Evolutionary conservation across 2,888 invertebrate genomes (phyloP), one percentile per base, ranked within the genome.

Genomic region (Crossocerus cetratus): DNA sequence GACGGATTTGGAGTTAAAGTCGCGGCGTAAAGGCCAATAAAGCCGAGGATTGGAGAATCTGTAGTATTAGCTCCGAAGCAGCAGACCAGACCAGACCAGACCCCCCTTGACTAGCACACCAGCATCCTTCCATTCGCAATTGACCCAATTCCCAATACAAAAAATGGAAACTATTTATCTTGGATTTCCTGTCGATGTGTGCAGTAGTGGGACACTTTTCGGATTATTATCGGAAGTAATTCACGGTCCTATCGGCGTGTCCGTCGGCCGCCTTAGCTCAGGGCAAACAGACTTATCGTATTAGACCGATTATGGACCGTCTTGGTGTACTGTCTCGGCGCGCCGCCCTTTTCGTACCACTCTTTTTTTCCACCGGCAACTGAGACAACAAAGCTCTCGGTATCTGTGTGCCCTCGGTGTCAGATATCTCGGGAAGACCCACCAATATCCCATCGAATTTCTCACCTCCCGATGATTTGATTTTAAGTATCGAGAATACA

Each of bases 11-110:
- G 81, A 83, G 32, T 32, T 84, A 81, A 74, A 70, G 54, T 72
- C 54, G 54, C 62, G 49, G 44, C 56, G 65, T 22, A 42, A 56
- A 65, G n/a, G 14, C 49, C 53, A 69, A 66, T 61, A 72, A 70
- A 81, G 76, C 78, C 81, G 84, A 8, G 5, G 87, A 87, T 86
- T 87, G 86, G 81, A 87, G 86, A 83, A 32, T 32, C 8, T 32
- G 32, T 32, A 32, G 86, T 78, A 86, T 86, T 84, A 85, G 69
- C 79, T 80, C 79, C 82, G 84, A 84, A 81, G 65, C 81, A 72
- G 83, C 81, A 83, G 78, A 80, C 77, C 77, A 58, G 69, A 76
- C 23, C 11, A 72, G 58, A 72, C 14, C 23, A 44, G n/a, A 55
- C 55, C 53, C n/a, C 42, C 43, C 22, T 67, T 56, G 59, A 11